Conservation (phyloP, 2,797 vertebrate species). For the Harpagifer antarcticus region DNA sequence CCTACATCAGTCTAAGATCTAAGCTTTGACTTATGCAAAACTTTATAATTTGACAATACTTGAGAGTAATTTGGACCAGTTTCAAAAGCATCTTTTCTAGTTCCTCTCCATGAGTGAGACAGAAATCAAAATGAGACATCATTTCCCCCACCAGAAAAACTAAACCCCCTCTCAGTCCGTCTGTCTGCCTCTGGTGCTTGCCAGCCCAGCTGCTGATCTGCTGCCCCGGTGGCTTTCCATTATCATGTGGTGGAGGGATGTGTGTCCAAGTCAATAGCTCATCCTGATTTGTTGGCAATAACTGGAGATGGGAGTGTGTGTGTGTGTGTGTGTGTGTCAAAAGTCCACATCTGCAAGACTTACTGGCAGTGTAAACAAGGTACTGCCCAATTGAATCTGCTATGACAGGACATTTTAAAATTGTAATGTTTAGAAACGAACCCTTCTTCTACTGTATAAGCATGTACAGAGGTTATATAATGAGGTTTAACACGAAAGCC, state of each 20-base stretch:
- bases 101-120: slow-evolving; percentile 12
- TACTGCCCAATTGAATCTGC: slow-evolving; percentile 59
- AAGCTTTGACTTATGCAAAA: slow-evolving; percentile 33
- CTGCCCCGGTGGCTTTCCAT: slow-evolving; percentile 55
- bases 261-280: slow-evolving; percentile 62
- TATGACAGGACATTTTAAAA: slow-evolving; percentile 46
- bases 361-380: slow-evolving; percentile 41
- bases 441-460: slow-evolving; percentile 23
- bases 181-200: slow-evolving; percentile 45
- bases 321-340: slow-evolving; percentile 31
- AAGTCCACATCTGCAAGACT: slow-evolving; percentile 46
- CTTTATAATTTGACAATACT: slow-evolving; percentile 31
- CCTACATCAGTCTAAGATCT: slow-evolving; percentile 33
- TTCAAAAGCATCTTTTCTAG: slow-evolving; percentile 25
- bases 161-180: slow-evolving; percentile 33
- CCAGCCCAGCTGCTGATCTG: slow-evolving; percentile 64
- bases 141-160: slow-evolving; percentile 36
- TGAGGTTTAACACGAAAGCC: slow-evolving; percentile 23
- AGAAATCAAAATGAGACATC: slow-evolving; percentile 37
- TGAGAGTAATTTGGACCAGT: slow-evolving; percentile 14
- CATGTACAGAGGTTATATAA: slow-evolving; percentile 4
- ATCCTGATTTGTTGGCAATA: slow-evolving; percentile 56
- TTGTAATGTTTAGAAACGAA: slow-evolving; percentile 48
- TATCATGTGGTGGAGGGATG: slow-evolving; percentile 56
- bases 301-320: slow-evolving; percentile 41